Base-by-base conservation (phyloP, 2,113 vertebrate genomes). In the Saccopteryx leptura region DNA sequence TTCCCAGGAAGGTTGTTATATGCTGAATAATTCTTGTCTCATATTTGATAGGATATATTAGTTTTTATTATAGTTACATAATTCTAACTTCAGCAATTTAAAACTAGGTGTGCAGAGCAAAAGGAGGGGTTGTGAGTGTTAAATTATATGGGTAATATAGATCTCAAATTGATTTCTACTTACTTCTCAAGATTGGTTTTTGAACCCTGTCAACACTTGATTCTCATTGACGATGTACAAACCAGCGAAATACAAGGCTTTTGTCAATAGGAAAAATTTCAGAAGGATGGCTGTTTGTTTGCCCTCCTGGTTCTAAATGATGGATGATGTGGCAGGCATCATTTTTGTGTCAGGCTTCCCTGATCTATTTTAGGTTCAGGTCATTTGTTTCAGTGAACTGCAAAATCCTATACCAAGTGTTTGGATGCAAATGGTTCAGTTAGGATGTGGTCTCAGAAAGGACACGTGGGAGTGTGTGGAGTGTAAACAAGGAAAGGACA, bases 341-440 rank as follows among this genome's bases (percentile, higher is more conserved):
- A n/a, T 14, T 89, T 94, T 95, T 81, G 50, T 92, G 78, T 24
- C 54, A 96, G 78, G 85, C 78, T 92, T 87, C 11, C 17, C 94
- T 96, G 81, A 97, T 92, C 95, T 98, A 92, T 84, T 94, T 97
- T 93, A 96, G 75, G 3, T 15, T 95, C 92, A 65, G 75, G 69
- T 80, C 95, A 26, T 94, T 96, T 97, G 80, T 81, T 96, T 98
- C 86, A 96, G 33, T 95, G 88, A 96, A 84, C 78, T 96, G 89
- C n/a, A 89, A 80, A 80, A 88, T 4, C 17, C n/a, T 60, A 17
- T 18, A 65, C 50, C 18, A 72, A 74, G 23, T 61, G 76, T 91
- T 78, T 86, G n/a, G 61, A 23, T 95, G 33, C 26, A 56, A 46
- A 50, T 5, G 74, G 58, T 54, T 94, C 91, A 60, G 78, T 95